phyloP scores from a whole-genome alignment of 2,113 vertebrate species.

The Anoura caudifer region DNA sequence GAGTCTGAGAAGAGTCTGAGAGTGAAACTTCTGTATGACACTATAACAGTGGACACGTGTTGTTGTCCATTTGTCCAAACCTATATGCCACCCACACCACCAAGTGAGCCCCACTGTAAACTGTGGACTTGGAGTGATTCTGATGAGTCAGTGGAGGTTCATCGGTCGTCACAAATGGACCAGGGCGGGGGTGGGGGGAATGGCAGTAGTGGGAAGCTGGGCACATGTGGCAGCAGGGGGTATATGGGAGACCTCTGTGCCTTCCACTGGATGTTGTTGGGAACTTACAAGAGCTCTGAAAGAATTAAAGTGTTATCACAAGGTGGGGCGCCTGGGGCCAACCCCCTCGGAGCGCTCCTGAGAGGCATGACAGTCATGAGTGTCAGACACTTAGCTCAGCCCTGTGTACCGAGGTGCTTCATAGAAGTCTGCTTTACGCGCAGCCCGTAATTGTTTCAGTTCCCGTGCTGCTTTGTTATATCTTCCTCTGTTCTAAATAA shows the following conservation, averaged over 20 bases:
- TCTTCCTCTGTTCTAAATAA: neutral
- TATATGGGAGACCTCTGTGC: neutral
- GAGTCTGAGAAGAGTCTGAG: neutral
- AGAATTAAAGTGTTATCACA: neutral
- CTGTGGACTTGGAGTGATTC: no score
- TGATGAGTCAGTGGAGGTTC: neutral
- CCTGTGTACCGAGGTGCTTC: neutral
- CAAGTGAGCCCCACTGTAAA: no score
- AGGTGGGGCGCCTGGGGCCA: neutral
- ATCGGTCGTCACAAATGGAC: neutral
- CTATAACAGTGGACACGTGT: accelerated
- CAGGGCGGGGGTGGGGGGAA: accelerated
- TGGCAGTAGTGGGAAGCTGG: no score
- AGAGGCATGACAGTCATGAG: neutral
- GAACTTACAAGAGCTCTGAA: neutral
- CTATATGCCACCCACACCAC: accelerated
- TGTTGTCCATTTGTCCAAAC: neutral
- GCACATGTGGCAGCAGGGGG: no score
- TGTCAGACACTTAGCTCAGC: neutral
- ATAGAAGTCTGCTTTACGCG: neutral
- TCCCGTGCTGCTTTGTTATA: constrained; percentile 26
- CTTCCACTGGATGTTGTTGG: neutral
- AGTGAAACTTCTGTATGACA: neutral
- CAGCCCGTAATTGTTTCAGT: neutral
- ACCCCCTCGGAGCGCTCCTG: no score